Conservation (phyloP, 2,888 invertebrate genomes). For the Thumatha senex region DNA sequence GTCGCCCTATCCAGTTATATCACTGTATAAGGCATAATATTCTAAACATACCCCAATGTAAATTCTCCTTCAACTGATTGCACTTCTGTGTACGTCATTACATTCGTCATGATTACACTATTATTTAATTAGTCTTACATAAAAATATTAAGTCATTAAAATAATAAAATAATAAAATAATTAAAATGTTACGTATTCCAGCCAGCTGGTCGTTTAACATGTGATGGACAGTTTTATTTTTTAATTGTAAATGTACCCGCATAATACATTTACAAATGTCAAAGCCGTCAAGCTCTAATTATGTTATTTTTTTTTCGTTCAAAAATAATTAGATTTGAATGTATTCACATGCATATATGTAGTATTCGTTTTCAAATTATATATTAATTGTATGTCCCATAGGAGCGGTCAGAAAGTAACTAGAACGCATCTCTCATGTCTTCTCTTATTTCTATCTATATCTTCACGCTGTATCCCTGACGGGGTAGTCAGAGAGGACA, state of each 20-base stretch:
- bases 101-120: slow-evolving; percentile 41
- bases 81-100: slow-evolving; percentile 44
- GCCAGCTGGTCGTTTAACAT: slow-evolving; percentile 37
- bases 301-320: not conserved
- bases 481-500: no score
- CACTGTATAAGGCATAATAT: no score
- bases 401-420: no score
- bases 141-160: slow-evolving; percentile 20
- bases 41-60: slow-evolving; percentile 53
- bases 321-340: not conserved
- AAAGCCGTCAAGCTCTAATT: not conserved
- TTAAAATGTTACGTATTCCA: slow-evolving; percentile 24
- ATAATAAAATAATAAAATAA: slow-evolving; percentile 18
- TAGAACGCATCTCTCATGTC: no score
- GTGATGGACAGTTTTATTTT: slow-evolving; percentile 24
- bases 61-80: slow-evolving; percentile 57
- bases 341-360: no score
- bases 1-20: no score
- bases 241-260: slow-evolving; percentile 22
- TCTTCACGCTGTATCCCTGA: no score
- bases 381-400: no score
- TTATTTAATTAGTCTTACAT: slow-evolving; percentile 17
- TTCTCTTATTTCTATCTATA: no score
- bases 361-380: not conserved
- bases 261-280: not conserved